phyloP scores from a whole-genome alignment of 92 coral and sea anemone genomes.

The Zoanthus sansibaricus region DNA sequence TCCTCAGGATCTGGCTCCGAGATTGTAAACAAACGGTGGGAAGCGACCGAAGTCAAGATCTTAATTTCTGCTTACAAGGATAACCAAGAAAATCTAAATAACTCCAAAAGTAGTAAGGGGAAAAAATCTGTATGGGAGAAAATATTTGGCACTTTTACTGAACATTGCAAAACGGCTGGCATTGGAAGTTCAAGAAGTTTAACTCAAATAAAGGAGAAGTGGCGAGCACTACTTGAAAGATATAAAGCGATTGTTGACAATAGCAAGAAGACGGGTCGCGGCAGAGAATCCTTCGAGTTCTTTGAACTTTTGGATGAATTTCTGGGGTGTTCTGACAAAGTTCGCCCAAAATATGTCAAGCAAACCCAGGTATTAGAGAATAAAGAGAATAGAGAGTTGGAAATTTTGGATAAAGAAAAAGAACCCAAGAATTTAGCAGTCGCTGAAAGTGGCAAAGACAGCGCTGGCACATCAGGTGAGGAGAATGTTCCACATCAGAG shows the following conservation, averaged over 20 bases:
- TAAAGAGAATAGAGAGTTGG: slow-evolving; percentile 20
- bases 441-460: slow-evolving; percentile 46
- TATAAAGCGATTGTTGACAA: slow-evolving; percentile 57
- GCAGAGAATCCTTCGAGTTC: slow-evolving; percentile 37
- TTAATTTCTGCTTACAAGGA: background rate
- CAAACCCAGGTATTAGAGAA: slow-evolving; percentile 45
- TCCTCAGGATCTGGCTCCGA: slow-evolving; percentile 1
- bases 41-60: slow-evolving; percentile 2
- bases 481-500: slow-evolving; percentile 41
- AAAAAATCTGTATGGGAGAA: slow-evolving; percentile 1
- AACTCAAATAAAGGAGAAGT: slow-evolving; percentile 2
- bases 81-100: background rate
- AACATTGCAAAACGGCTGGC: slow-evolving; percentile 4
- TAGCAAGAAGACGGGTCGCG: slow-evolving; percentile 41
- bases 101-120: background rate
- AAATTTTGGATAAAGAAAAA: slow-evolving; percentile 38
- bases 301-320: slow-evolving; percentile 47
- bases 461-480: background rate
- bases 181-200: background rate
- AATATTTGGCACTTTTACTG: background rate
- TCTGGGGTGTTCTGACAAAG: slow-evolving; percentile 55
- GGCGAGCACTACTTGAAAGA: slow-evolving; percentile 11
- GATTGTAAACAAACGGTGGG: slow-evolving; percentile 19
- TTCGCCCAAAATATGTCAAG: slow-evolving; percentile 49
- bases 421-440: slow-evolving; percentile 23